These are phyloP conservation scores for Melanotaenia pygmaea DNA, from an alignment of 2,797 vertebrate genomes.

Conservation along the genomic window DNA sequence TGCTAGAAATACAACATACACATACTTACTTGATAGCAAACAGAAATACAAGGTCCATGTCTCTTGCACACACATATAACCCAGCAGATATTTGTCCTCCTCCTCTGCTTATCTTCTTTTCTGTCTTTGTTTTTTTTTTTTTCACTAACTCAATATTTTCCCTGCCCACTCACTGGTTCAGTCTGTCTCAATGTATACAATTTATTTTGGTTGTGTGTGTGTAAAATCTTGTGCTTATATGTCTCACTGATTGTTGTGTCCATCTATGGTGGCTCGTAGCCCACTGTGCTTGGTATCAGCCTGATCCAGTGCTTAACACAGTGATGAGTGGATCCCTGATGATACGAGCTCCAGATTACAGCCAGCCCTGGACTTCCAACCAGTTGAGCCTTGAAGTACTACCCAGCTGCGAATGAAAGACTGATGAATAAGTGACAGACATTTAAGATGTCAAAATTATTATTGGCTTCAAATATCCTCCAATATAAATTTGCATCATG, in stretches of 20 bases:
- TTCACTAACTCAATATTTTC: constrained; percentile 48
- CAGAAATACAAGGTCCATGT: constrained; percentile 48
- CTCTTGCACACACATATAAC: constrained; percentile 22
- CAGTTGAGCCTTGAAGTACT: constrained; percentile 23
- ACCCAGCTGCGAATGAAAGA: constrained; percentile 32
- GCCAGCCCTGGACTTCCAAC: constrained; percentile 44
- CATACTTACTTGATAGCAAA: constrained; percentile 36
- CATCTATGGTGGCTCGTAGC: constrained; percentile 50
- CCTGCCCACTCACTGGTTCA: constrained; percentile 47
- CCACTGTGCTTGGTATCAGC: constrained; percentile 56
- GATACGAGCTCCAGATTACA: constrained; percentile 62
- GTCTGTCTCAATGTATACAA: constrained; percentile 48
- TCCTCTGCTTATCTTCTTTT: constrained; percentile 47
- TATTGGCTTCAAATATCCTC: background rate
- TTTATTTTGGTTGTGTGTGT: constrained; percentile 32
- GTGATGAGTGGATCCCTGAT: constrained; percentile 52
- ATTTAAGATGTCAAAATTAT: constrained; percentile 20
- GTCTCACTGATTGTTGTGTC: constrained; percentile 48
- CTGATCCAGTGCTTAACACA: constrained; percentile 64
- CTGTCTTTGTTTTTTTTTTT: constrained; percentile 42
- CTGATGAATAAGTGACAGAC: constrained; percentile 23
- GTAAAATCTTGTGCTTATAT: constrained; percentile 33
- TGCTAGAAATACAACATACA: constrained; percentile 59
- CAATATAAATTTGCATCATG: background rate
- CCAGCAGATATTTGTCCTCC: constrained; percentile 19